These are phyloP conservation scores for Bos indicus DNA, from an alignment of 2,113 vertebrate species.

Conservation along the genomic window DNA sequence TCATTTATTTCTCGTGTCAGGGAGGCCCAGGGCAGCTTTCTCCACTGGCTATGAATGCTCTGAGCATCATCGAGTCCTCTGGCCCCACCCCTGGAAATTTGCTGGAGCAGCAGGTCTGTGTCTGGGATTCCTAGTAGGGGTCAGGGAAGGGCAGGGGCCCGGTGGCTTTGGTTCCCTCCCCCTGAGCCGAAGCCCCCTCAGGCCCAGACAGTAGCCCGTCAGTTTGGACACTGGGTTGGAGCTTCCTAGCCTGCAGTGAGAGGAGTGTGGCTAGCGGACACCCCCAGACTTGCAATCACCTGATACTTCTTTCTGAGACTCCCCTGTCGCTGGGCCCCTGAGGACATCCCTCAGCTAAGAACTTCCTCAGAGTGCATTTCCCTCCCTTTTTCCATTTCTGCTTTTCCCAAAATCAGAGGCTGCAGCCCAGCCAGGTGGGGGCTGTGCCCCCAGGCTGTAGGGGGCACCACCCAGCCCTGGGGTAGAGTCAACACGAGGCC, in stretches of 20 bases:
- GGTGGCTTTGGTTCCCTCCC: neutral
- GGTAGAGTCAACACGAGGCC: neutral
- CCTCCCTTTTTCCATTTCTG: neutral
- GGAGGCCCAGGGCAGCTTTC: conserved; percentile 74
- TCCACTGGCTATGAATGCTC: conserved; percentile 69
- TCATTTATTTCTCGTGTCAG: conserved; percentile 83
- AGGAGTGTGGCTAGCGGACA: neutral
- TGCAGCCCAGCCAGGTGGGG: neutral
- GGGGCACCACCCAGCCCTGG: neutral
- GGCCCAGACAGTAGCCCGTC: neutral
- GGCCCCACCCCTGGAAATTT: conserved; percentile 69
- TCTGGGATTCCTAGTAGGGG: conserved; percentile 28
- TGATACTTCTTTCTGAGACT: neutral
- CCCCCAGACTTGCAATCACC: neutral
- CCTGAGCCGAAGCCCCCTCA: neutral
- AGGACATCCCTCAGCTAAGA: neutral
- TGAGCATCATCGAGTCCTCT: conserved; percentile 75
- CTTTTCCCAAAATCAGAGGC: neutral
- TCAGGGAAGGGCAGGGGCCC: neutral
- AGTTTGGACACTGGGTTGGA: neutral
- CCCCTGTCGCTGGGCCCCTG: neutral
- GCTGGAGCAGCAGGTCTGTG: conserved; percentile 73
- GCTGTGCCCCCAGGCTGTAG: neutral
- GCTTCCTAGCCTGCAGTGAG: neutral
- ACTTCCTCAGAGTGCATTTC: neutral